Base-by-base conservation (phyloP, 2,888 invertebrate species). In the Venusia cambrica region DNA sequence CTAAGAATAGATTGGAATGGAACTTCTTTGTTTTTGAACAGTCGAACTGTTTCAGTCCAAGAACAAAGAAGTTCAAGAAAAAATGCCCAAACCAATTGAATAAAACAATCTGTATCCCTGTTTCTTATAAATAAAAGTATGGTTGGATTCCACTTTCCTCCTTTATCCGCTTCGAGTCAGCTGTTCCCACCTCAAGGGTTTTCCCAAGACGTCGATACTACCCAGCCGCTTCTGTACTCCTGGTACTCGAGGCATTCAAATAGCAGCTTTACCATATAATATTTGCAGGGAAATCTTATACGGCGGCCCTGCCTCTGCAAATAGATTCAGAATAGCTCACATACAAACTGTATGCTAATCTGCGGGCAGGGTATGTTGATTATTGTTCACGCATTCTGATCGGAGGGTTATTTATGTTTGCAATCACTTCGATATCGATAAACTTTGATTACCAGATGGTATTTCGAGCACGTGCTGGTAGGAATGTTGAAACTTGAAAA, bases 231-330 rank as follows among this genome's bases (percentile, higher is more conserved):
- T 60, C 56, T 56, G 53, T 42, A 52, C 49, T 47, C 48, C 41
- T 47, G 48, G 49, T 50, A 54, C 52, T 50, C 35, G 51, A 51
- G 48, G 68, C 62, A 73, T 73, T 67, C 57, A 68, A 72, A 73
- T 74, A 51, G 64, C 63, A 60, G 59, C 54, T 63, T 72, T 70
- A 67, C 65, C 65, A 71, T 69, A 66, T 61, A 62, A 70, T 72
- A 71, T 69, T 61, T 57, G 56, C 52, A 38, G 53, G 50, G 52
- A 48, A 62, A 63, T 62, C 57, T 58, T 59, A 57, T 57, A 59
- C 53, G 44, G 54, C 45, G 38, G 38, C 20, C 48, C 48, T 49
- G 46, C 47, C 51, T 59, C 60, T 47, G 54, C 62, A 73, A 75
- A 78, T 73, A 75, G 63, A 70, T 68, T 65, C 62, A 51, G 54